Conservation (phyloP, 2,888 invertebrate species). For the Neoaliturus tenellus region DNA sequence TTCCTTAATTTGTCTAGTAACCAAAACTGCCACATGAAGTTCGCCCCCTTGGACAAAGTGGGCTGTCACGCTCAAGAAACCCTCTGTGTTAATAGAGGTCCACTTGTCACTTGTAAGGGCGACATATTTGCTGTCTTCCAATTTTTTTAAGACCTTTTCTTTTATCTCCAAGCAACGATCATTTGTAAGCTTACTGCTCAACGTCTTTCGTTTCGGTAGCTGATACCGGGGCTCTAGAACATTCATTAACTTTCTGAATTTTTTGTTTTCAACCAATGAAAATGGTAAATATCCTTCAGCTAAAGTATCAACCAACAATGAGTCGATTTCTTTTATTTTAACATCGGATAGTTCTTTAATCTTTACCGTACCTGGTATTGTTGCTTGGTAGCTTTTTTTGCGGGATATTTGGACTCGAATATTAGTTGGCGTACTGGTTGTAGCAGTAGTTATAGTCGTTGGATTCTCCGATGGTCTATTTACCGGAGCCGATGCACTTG, state of each 20-base stretch:
- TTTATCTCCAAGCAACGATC: not conserved
- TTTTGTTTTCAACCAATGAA: not conserved
- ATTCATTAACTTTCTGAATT: not conserved
- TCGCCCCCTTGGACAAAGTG: not conserved
- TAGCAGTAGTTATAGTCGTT: not conserved
- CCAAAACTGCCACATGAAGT: not conserved
- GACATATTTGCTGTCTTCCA: not conserved
- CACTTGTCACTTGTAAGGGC: not conserved
- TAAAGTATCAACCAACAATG: not conserved
- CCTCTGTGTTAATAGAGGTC: not conserved
- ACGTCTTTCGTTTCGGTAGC: not conserved
- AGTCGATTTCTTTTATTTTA: not conserved
- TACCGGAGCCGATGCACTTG: not conserved
- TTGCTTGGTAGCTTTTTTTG: not conserved
- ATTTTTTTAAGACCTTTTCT: not conserved
- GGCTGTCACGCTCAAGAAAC: not conserved
- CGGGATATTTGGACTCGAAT: not conserved
- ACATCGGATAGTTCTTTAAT: not conserved
- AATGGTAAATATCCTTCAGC: not conserved
- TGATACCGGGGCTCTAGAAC: not conserved
- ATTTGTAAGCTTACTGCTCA: not conserved
- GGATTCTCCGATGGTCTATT: not conserved
- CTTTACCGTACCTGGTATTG: not conserved
- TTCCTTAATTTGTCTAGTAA: not conserved
- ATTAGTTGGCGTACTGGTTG: not conserved